phyloP scores from a whole-genome alignment of 2,113 vertebrate genomes.

The Indicator indicator region DNA sequence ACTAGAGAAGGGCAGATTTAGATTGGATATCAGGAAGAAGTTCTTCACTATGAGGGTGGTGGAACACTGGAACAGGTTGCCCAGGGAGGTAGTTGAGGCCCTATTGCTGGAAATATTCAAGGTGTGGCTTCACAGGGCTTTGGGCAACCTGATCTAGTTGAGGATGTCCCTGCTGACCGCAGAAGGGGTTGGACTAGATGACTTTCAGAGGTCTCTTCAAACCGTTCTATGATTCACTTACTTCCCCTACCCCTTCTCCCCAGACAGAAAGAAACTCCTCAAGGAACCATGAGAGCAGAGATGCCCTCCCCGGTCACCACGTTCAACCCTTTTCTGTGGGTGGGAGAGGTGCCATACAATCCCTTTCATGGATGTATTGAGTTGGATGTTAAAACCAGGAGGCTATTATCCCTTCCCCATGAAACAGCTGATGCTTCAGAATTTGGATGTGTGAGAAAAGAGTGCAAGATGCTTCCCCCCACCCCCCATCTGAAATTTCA shows the following conservation, averaged over 20 bases:
- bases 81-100: too few species aligned
- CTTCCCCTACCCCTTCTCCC: not conserved
- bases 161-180: too few species aligned
- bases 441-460: slow-evolving; percentile 25
- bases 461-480: not conserved
- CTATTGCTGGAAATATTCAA: too few species aligned
- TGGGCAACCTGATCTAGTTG: too few species aligned
- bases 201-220: too few species aligned
- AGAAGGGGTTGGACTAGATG: too few species aligned
- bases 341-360: not conserved
- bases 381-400: slow-evolving; percentile 28
- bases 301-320: not conserved
- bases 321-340: not conserved
- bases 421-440: slow-evolving; percentile 43
- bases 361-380: not conserved
- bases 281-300: slow-evolving; percentile 17
- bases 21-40: too few species aligned
- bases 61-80: too few species aligned
- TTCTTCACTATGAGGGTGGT: too few species aligned
- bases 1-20: too few species aligned
- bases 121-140: too few species aligned
- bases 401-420: slow-evolving; percentile 27
- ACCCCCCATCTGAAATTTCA: slow-evolving; percentile 6
- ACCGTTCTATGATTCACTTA: rapidly evolving
- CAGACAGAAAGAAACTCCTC: not conserved